A percentile compares a stretch with the other conserved stretches of the same genome.
Conservation (phyloP, 1,140 invertebrate genomes). For the Eumaeus atala region DNA sequence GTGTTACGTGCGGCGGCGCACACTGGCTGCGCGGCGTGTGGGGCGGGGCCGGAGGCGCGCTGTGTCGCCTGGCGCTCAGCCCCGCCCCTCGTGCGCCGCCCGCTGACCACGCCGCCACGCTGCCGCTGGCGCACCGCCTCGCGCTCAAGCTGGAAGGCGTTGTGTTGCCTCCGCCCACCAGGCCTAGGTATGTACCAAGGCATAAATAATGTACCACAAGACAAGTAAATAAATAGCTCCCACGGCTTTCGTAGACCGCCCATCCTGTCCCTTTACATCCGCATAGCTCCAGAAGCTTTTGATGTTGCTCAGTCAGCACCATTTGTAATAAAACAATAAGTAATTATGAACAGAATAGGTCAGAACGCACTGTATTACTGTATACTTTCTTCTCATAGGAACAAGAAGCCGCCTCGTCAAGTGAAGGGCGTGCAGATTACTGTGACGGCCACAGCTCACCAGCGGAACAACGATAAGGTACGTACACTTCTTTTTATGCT, state of each 20-base stretch:
- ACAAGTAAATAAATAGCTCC: no score
- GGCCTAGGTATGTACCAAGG: not conserved
- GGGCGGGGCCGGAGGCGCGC: conserved; percentile 65
- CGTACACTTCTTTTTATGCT: conserved; percentile 4
- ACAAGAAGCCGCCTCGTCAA: conserved; percentile 41
- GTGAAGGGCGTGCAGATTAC: conserved; percentile 62
- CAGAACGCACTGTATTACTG: no score
- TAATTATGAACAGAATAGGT: no score
- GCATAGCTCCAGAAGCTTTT: no score
- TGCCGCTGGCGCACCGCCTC: conserved; percentile 74
- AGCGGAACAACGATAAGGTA: conserved; percentile 61
- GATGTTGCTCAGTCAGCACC: no score
- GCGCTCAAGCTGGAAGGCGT: conserved; percentile 92
- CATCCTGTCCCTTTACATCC: no score
- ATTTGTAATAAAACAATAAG: no score
- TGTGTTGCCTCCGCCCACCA: conserved; percentile 75
- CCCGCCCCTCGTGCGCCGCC: conserved; percentile 32
- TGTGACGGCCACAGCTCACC: conserved; percentile 55
- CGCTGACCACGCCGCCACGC: conserved; percentile 44
- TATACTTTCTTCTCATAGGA: conserved; percentile 28
- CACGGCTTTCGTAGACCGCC: no score
- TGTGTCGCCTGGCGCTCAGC: conserved; percentile 44
- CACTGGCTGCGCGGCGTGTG: conserved; percentile 85
- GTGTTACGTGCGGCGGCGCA: conserved; percentile 78
- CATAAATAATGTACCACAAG: no score